Conservation (phyloP, 2,113 vertebrate genomes). For the Xenus cinereus region DNA sequence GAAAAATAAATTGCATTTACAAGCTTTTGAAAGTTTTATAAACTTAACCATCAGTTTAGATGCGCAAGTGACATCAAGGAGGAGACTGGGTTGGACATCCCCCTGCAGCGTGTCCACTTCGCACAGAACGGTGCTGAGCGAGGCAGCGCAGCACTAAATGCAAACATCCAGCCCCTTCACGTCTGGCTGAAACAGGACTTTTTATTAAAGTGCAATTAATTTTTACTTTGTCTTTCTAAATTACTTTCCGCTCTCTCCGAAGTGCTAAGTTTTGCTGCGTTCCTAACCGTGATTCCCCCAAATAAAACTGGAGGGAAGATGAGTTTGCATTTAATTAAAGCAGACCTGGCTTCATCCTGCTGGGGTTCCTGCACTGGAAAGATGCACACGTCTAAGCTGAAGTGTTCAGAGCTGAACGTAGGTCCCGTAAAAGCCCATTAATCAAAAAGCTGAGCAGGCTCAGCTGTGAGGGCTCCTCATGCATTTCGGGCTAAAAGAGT, state of each 20-base stretch:
- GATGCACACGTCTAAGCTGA: background rate
- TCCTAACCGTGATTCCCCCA: background rate
- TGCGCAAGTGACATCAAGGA: background rate
- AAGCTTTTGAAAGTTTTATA: too few species aligned
- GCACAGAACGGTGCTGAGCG: background rate
- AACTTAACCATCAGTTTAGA: background rate
- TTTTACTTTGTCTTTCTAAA: background rate
- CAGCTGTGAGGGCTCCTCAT: background rate
- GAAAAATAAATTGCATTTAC: background rate
- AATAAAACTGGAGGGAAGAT: background rate
- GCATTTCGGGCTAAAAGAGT: background rate
- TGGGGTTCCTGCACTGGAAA: background rate
- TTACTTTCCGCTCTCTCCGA: background rate
- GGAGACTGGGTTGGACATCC: background rate
- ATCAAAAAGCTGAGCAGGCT: slow-evolving; percentile 31
- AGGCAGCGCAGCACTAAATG: background rate
- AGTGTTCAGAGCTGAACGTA: background rate
- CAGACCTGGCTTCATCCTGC: background rate
- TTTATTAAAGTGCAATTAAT: background rate
- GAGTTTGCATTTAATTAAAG: background rate
- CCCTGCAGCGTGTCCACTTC: background rate
- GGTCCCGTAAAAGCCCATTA: slow-evolving; percentile 4
- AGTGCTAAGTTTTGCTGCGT: background rate
- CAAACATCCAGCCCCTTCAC: background rate
- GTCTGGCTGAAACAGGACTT: background rate